These are phyloP conservation scores for Rhabdornis inornatus DNA, from an alignment of 2,113 vertebrate species.

Conservation along the genomic window DNA sequence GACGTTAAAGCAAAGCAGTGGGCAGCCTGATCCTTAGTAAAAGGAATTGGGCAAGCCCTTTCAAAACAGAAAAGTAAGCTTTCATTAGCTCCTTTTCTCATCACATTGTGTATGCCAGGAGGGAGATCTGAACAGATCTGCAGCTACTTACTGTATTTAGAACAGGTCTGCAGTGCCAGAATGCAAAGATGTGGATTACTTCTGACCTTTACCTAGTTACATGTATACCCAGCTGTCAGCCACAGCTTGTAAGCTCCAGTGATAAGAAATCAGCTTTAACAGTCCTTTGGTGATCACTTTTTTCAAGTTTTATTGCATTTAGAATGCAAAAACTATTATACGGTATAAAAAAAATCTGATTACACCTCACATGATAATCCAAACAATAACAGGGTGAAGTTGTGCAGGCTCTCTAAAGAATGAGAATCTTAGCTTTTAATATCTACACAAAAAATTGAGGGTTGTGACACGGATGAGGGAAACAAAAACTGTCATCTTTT, in stretches of 20 bases:
- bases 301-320: background rate
- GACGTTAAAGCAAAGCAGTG: background rate
- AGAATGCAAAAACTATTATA: background rate
- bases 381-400: background rate
- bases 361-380: background rate
- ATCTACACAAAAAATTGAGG: background rate
- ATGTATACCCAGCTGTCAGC: background rate
- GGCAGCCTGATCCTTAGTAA: background rate
- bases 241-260: background rate
- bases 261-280: background rate
- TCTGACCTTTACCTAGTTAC: constrained; percentile 12
- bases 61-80: background rate
- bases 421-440: background rate
- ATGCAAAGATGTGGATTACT: background rate
- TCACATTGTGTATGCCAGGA: background rate
- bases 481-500: background rate
- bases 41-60: background rate
- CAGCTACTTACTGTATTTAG: background rate
- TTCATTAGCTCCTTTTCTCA: background rate
- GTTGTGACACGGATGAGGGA: background rate
- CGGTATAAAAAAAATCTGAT: background rate
- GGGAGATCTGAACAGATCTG: background rate
- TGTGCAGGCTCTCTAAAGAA: background rate
- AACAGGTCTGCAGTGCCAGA: background rate
- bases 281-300: background rate